Evolutionary conservation across 2,113 vertebrate genomes (phyloP).

Genomic region (Calcarius ornatus): DNA sequence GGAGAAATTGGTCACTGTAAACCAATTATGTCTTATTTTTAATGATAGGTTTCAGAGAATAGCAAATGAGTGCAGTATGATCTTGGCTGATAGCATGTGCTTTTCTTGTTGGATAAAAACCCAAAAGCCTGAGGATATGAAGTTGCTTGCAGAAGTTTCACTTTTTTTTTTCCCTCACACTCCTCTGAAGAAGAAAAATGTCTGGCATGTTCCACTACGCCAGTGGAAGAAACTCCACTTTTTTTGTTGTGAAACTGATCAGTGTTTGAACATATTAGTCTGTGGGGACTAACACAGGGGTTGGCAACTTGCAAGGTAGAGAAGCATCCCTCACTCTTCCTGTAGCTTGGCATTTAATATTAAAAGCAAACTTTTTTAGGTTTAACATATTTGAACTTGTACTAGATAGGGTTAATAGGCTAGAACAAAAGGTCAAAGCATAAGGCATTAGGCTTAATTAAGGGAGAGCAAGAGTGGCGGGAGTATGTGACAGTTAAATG

Average conservation of each 20-base stretch:
- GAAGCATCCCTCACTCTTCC: conserved; percentile 12
- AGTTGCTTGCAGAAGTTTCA: neutral
- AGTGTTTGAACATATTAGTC: neutral
- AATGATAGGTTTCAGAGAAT: conserved; percentile 17
- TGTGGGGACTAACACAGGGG: neutral
- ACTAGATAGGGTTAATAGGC: conserved; percentile 82
- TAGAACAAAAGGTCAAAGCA: conserved; percentile 82
- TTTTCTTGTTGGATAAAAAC: neutral
- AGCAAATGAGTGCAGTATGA: neutral
- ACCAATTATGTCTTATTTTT: neutral
- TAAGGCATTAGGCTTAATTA: conserved; percentile 86
- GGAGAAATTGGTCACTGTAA: conserved; percentile 3
- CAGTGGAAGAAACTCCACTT: neutral
- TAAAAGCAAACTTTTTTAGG: conserved; percentile 77
- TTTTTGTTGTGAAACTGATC: neutral
- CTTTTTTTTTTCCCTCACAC: neutral
- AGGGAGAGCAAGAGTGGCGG: conserved; percentile 78
- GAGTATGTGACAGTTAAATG: conserved; percentile 84
- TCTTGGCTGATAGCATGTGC: neutral
- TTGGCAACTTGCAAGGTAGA: neutral
- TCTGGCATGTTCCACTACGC: neutral
- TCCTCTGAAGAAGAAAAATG: neutral
- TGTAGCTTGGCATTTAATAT: conserved; percentile 67
- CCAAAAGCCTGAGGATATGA: neutral
- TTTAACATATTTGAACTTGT: conserved; percentile 78